These are phyloP conservation scores for Sapayoa aenigma DNA, from an alignment of 2,113 vertebrate genomes.

Conservation along the genomic window DNA sequence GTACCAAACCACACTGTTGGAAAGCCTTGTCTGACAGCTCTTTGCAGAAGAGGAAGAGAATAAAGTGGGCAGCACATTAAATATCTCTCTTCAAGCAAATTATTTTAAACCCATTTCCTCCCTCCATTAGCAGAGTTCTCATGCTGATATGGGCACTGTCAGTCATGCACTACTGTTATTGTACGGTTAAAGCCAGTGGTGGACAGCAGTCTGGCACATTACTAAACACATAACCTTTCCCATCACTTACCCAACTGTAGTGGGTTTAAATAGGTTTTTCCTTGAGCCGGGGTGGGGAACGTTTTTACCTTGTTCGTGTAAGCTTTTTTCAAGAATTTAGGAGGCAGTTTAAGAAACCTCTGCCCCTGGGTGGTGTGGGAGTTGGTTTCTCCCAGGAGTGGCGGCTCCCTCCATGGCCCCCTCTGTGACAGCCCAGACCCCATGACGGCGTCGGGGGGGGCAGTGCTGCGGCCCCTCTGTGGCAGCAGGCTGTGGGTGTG, in stretches of 20 bases:
- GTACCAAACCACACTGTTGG: neutral
- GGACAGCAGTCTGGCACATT: neutral
- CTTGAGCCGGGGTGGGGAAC: too few relatives aligned
- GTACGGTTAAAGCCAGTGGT: neutral
- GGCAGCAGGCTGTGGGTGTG: too few relatives aligned
- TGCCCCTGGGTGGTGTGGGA: too few relatives aligned
- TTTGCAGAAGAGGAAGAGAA: neutral
- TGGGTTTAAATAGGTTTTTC: too few relatives aligned
- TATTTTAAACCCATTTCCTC: neutral
- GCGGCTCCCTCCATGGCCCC: too few relatives aligned
- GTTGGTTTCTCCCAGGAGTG: too few relatives aligned
- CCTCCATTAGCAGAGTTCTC: neutral
- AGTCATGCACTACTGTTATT: neutral
- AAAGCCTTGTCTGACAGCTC: neutral
- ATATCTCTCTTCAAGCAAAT: neutral
- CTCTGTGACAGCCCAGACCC: too few relatives aligned
- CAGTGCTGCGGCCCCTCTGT: too few relatives aligned
- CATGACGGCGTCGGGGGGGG: too few relatives aligned
- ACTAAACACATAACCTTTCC: neutral
- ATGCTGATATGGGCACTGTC: neutral
- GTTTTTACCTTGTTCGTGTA: too few relatives aligned
- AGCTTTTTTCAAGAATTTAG: too few relatives aligned
- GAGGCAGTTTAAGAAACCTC: too few relatives aligned
- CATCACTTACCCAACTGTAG: neutral
- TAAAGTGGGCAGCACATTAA: neutral